Evolutionary conservation across 2,888 invertebrate genomes (phyloP).

Genomic region (Mycalesis mineus): DNA sequence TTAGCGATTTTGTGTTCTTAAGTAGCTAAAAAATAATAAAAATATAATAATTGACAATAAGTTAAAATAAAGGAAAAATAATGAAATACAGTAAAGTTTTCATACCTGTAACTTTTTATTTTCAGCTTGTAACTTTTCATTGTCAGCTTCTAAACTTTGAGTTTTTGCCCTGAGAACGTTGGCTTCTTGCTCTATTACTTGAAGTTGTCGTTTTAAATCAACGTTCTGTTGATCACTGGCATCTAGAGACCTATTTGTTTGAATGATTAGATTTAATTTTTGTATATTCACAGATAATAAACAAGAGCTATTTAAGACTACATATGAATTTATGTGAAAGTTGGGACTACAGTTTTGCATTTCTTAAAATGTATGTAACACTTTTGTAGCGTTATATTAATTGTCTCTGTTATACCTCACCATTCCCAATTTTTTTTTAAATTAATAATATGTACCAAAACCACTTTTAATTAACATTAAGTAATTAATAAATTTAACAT

Average conservation of each 20-base stretch:
- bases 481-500: no score
- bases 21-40: constrained; percentile 75
- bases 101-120: constrained; percentile 83
- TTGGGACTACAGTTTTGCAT: no score
- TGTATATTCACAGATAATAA: no score
- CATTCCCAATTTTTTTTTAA: background rate
- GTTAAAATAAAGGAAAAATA: background rate
- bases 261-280: constrained; percentile 8
- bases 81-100: background rate
- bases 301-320: no score
- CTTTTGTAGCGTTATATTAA: no score
- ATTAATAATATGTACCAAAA: no score
- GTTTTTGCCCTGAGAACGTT: constrained; percentile 82
- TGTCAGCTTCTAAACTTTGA: constrained; percentile 84
- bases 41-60: no score
- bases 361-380: no score
- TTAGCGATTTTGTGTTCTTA: constrained; percentile 74
- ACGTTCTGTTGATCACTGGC: constrained; percentile 79
- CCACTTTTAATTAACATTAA: no score
- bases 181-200: constrained; percentile 87
- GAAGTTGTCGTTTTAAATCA: constrained; percentile 85
- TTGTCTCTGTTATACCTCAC: no score
- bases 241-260: constrained; percentile 77
- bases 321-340: no score
- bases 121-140: constrained; percentile 85